These are phyloP conservation scores for Blastobasis lacticolella DNA, from an alignment of 2,888 invertebrate genomes.

Conservation along the genomic window DNA sequence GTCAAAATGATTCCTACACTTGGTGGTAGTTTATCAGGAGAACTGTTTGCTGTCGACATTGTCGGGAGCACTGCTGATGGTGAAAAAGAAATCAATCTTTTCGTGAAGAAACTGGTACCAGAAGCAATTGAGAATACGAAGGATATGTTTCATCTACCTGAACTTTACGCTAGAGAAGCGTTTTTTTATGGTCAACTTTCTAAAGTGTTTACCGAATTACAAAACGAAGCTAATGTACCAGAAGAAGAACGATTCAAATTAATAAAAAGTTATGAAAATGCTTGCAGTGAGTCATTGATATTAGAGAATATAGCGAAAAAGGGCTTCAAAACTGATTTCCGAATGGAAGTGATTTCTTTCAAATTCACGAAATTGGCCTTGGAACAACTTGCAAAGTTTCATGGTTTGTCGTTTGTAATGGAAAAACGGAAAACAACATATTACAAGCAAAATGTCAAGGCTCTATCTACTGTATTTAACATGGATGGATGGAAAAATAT, in stretches of 20 bases:
- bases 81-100: background rate
- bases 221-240: conserved; percentile 33
- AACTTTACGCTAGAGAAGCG: background rate
- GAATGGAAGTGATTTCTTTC: background rate
- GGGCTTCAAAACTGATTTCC: background rate
- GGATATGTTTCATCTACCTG: background rate
- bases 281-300: conserved; percentile 16
- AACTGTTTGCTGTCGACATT: background rate
- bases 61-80: background rate
- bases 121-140: background rate
- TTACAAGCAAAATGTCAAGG: background rate
- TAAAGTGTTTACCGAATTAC: conserved; percentile 29
- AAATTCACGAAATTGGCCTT: background rate
- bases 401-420: background rate
- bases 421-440: background rate
- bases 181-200: conserved; percentile 35
- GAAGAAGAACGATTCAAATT: conserved; percentile 27
- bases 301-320: background rate
- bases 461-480: too few species aligned
- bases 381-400: background rate
- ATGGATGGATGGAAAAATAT: too few species aligned
- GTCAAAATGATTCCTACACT: background rate
- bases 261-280: conserved; percentile 32
- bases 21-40: conserved; percentile 1
- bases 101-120: background rate